Evolutionary conservation across 1,140 invertebrate genomes (phyloP), one percentile per base, ranked within the genome.

Genomic region (Calephelis nemesis): DNA sequence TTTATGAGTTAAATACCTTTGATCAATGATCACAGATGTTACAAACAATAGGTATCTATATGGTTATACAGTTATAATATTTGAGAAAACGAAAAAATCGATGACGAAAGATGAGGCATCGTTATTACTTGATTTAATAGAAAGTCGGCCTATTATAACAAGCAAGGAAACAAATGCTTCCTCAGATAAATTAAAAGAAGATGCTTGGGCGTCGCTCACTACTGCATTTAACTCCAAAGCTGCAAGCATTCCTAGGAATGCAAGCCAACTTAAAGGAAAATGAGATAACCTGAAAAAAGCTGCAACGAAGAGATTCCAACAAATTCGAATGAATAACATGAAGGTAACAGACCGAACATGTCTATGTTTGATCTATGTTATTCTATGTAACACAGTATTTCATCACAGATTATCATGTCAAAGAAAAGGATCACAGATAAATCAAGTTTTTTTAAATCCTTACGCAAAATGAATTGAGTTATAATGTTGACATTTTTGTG

Each of bases 211-310:
- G 11, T 19, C 65, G 7, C 19, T 71, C 11, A 66, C 69, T 5
- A 42, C 47, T 9, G 47, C 45, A 40, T 71, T 71, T 47, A 71
- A 71, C 15, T 15, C 47, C 4, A 67, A 50, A 67, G 63, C 19
- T n/a, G 62, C 47, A 2, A n/a, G 39, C 48, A 47, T 52, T 15
- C 49, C 65, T 0, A 60, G 63, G 39, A 40, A 9, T 12, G 60
- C 48, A 30, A 67, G 62, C 7, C 70, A 68, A 12, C 39, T 72
- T 2, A 65, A 72, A 62, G n/a, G 48, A 11, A 72, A 72, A 69
- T 69, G 71, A 67, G 71, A 72, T 40, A 72, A 72, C 62, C 62
- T 72, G 39, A 72, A 72, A 47, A 72, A 69, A 60, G 67, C 71
- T 11, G 71, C 71, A 12, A 10, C 58, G 10, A 72, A 69, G 50